Base-by-base conservation (phyloP, 2,888 invertebrate genomes). In the Oxycera nigricornis region DNA sequence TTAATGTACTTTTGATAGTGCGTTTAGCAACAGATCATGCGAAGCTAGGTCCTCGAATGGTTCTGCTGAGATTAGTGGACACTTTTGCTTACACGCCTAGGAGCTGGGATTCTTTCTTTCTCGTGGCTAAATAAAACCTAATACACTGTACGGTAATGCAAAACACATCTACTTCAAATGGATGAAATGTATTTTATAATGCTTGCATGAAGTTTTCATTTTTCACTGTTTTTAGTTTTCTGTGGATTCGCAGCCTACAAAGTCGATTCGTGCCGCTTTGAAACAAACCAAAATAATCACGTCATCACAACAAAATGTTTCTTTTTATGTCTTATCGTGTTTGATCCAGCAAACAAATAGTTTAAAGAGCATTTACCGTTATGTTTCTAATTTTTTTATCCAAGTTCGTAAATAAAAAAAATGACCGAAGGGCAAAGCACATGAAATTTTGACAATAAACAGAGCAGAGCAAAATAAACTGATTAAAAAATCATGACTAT, bases 281-380 rank as follows among this genome's bases (percentile, higher is more conserved):
- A 68, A 68, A 26, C 26, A 46, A 62, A 62, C 31, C 17, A 62
- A 68, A 68, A 26, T 50, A 68, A 20, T 35, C 31, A 4, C n/a
- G 41, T 65, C 41, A 65, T n/a, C n/a, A 22, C 39, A 65, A 65
- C 61, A 62, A 65, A 41, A 20, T 35, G n/a, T 59, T 59, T 14
- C n/a, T 28, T 14, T 59, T 20, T 14, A 62, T 24, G 39, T n/a
- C 35, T 50, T 46, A 39, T 50, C 28, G 22, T 65, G 73, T 73
- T 73, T 73, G 73, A 65, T 65, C 73, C 73, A 73, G 73, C 73
- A 73, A 73, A 73, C 73, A 65, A 59, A 72, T 39, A 72, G 14
- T 31, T 52, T 57, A 20, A 59, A 72, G 41, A 72, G 68, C 52
- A 39, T 9, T 55, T 59, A n/a, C 26, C 17, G 39, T 28, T 68